A percentile compares a stretch with the other conserved stretches of the same genome.
Evolutionary conservation across 2,113 vertebrate species (phyloP).

Genomic region (Chrysochloris asiatica): DNA sequence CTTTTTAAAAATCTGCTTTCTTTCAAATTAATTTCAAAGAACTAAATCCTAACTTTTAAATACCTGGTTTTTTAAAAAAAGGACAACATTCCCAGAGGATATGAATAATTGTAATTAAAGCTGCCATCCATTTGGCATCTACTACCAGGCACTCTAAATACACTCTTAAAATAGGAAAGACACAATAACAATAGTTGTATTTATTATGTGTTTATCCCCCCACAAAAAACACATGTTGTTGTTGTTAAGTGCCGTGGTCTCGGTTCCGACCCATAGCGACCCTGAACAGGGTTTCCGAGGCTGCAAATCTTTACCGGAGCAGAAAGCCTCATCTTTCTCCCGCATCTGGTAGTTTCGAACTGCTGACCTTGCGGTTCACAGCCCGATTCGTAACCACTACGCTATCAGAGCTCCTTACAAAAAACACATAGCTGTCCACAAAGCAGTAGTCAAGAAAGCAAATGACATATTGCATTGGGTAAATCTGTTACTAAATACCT

Average conservation of each 20-base stretch:
- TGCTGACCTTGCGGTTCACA: too few relatives aligned
- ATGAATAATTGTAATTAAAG: not conserved
- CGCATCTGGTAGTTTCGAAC: too few relatives aligned
- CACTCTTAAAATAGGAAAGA: not conserved
- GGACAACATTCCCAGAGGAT: not conserved
- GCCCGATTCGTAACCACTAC: too few relatives aligned
- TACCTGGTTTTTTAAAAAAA: not conserved
- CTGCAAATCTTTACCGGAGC: too few relatives aligned
- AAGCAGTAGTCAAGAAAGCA: not conserved
- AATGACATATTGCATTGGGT: not conserved
- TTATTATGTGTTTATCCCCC: not conserved
- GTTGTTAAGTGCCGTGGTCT: too few relatives aligned
- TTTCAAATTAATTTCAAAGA: conserved; percentile 56
- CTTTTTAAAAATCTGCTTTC: conserved; percentile 18
- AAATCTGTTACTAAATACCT: not conserved
- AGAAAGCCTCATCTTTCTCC: too few relatives aligned
- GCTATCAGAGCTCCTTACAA: too few relatives aligned
- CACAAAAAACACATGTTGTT: too few relatives aligned
- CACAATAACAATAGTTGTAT: not conserved
- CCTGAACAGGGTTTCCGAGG: too few relatives aligned
- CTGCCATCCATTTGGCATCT: not conserved
- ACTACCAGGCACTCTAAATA: not conserved
- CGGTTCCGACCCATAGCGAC: too few relatives aligned
- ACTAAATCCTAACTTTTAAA: conserved; percentile 24
- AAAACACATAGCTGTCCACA: not conserved